A percentile compares a stretch with the other conserved stretches of the same genome.
These are phyloP conservation scores for Rotaria socialis DNA, from an alignment of 2,888 invertebrate species.

Conservation along the genomic window DNA sequence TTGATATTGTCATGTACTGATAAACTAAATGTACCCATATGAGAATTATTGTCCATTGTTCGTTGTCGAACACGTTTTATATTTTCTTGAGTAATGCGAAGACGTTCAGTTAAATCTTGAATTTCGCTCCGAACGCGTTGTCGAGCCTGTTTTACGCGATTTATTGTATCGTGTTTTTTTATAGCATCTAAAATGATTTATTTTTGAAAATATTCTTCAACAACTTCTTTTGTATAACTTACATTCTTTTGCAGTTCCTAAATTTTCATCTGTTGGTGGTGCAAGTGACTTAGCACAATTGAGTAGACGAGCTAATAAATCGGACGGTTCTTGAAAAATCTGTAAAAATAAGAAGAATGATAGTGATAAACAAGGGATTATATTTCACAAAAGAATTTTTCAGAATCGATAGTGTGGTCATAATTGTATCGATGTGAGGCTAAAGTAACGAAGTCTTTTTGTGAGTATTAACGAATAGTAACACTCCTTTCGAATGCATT, in stretches of 20 bases:
- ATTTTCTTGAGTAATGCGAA: constrained; percentile 60
- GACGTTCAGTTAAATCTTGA: constrained; percentile 56
- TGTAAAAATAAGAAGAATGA: not conserved
- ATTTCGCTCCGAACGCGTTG: constrained; percentile 63
- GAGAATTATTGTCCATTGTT: not conserved
- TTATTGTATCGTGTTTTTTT: constrained; percentile 68
- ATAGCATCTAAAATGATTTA: constrained; percentile 73
- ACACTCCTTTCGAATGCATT: too few species aligned
- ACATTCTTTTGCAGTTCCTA: constrained; percentile 17
- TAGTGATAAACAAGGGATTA: too few species aligned
- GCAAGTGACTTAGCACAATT: constrained; percentile 21
- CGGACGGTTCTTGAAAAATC: not conserved
- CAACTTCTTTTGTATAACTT: not conserved
- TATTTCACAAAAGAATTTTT: too few species aligned
- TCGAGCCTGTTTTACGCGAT: constrained; percentile 73
- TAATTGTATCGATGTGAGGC: too few species aligned
- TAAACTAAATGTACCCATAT: not conserved
- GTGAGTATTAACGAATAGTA: too few species aligned
- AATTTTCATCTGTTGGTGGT: constrained; percentile 27
- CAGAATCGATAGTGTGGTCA: too few species aligned
- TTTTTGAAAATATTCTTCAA: not conserved
- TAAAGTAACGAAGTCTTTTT: too few species aligned
- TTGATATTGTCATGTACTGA: not conserved
- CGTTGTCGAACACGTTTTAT: constrained; percentile 61
- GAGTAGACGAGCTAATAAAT: constrained; percentile 18